Evolutionary conservation across 2,113 vertebrate genomes (phyloP).

Genomic region (Micronisus gabar): DNA sequence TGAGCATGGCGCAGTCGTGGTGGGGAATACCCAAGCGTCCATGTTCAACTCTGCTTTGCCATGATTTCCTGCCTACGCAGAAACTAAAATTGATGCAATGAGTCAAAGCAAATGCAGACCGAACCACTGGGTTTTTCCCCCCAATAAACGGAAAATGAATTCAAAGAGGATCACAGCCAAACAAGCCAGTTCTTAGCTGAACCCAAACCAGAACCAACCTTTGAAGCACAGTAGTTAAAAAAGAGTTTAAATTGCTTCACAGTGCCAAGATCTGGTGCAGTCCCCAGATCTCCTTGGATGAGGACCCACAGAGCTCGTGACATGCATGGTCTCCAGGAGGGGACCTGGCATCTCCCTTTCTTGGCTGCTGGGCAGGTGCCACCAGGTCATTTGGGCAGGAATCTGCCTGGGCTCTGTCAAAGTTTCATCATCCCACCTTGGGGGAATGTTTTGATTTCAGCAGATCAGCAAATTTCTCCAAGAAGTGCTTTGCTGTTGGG

Average conservation of each 20-base stretch:
- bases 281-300: not conserved
- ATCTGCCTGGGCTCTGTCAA: not conserved
- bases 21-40: not conserved
- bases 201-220: not conserved
- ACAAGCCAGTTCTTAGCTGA: not conserved
- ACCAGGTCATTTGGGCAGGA: not conserved
- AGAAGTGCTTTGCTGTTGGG: not conserved
- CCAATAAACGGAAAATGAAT: rapidly evolving
- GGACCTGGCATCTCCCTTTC: not conserved
- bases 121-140: not conserved
- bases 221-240: not conserved
- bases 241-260: not conserved
- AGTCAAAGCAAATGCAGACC: not conserved
- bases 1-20: rapidly evolving
- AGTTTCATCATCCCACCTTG: not conserved
- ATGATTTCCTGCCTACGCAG: not conserved
- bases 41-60: not conserved
- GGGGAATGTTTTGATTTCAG: not conserved
- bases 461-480: not conserved
- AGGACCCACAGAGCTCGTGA: rapidly evolving
- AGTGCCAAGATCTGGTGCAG: not conserved
- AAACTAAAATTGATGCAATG: not conserved
- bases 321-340: rapidly evolving
- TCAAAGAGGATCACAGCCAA: not conserved
- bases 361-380: not conserved